Evolutionary conservation across 2,113 vertebrate species (phyloP).

Genomic region (Oreochromis tanganicae): DNA sequence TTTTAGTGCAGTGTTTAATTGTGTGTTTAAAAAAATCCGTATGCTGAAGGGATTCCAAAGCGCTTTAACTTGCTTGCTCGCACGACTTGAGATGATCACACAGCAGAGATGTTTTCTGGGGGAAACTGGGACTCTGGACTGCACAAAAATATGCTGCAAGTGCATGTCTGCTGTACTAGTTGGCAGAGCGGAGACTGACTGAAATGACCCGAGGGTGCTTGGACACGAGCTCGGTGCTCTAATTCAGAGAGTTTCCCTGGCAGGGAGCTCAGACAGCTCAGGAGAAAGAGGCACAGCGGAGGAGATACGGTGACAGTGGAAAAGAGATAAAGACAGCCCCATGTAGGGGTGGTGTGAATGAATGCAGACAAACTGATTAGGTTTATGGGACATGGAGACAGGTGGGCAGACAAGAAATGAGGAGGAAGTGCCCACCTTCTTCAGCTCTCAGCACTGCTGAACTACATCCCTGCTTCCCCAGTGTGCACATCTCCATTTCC

Average conservation of each 20-base stretch:
- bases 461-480: constrained; percentile 6
- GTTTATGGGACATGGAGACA: not conserved
- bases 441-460: constrained; percentile 8
- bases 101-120: not conserved
- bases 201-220: constrained; percentile 59
- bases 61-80: not conserved
- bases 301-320: not conserved
- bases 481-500: not conserved
- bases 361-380: constrained; percentile 6
- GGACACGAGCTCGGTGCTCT: constrained; percentile 50
- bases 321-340: not conserved
- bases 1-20: not conserved
- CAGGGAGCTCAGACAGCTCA: constrained; percentile 31
- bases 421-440: not conserved
- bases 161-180: constrained; percentile 51
- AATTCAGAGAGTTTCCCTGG: constrained; percentile 52
- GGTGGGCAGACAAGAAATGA: not conserved
- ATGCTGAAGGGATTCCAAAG: not conserved
- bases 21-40: not conserved
- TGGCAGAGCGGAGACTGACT: constrained; percentile 47
- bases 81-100: not conserved
- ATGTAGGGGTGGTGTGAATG: not conserved
- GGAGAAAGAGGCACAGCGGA: not conserved
- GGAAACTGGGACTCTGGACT: constrained; percentile 40
- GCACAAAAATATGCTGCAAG: constrained; percentile 47